phyloP scores from a whole-genome alignment of 1,140 invertebrate genomes.

The Anoplophora glabripennis region DNA sequence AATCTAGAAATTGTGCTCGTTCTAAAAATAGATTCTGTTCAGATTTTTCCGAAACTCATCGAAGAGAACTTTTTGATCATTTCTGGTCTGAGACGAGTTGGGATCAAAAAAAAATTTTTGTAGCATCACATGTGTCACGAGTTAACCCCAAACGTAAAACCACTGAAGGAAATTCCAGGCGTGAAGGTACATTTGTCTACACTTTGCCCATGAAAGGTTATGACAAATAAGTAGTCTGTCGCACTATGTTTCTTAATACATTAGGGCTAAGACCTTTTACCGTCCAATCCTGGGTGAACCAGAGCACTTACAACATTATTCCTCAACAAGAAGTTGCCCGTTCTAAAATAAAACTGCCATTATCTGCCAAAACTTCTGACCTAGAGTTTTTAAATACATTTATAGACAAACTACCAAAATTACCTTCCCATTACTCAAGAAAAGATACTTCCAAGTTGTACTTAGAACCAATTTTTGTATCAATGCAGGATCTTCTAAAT shows the following conservation, averaged over 20 bases:
- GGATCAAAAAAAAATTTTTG: slow-evolving; percentile 4
- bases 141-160: background rate
- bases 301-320: background rate
- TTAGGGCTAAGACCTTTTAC: background rate
- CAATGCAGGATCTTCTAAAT: slow-evolving; percentile 29
- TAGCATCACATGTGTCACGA: background rate
- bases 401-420: slow-evolving; percentile 30
- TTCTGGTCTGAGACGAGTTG: slow-evolving; percentile 3
- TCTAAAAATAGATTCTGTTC: background rate
- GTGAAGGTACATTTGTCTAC: background rate
- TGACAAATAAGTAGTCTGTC: background rate
- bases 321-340: background rate
- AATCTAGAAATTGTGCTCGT: background rate
- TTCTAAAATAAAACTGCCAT: background rate
- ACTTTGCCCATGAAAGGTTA: background rate
- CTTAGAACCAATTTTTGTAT: slow-evolving; percentile 31
- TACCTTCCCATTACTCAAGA: slow-evolving; percentile 35
- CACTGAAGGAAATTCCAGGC: background rate
- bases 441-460: slow-evolving; percentile 31
- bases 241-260: background rate
- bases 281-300: background rate
- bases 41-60: background rate
- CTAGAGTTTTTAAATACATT: slow-evolving; percentile 7
- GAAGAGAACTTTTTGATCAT: slow-evolving; percentile 1
- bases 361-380: background rate